A percentile compares a stretch with the other conserved stretches of the same genome.
Conservation (phyloP, 2,888 invertebrate species). For the Cotesia congregata region DNA sequence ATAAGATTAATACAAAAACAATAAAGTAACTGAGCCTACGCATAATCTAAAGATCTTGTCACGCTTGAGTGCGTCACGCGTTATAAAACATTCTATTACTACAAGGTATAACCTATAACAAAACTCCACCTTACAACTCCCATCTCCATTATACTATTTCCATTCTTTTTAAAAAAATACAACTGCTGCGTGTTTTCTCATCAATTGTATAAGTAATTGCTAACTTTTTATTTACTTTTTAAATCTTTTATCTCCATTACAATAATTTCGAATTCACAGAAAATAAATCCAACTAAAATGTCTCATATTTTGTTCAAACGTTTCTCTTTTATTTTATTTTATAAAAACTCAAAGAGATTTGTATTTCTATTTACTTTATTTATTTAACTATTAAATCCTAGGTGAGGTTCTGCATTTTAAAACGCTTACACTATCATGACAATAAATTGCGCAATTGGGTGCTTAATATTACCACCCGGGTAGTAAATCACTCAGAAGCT, state of each 20-base stretch:
- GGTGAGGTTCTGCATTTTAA: background rate
- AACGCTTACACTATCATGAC: constrained; percentile 15
- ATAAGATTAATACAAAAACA: background rate
- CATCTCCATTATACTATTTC: background rate
- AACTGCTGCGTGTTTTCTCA: background rate
- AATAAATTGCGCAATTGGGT: constrained; percentile 40
- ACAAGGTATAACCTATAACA: background rate
- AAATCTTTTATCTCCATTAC: background rate
- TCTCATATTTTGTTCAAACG: background rate
- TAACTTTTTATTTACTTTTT: background rate
- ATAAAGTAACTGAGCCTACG: background rate
- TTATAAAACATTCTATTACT: background rate
- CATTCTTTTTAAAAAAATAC: background rate
- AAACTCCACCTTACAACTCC: background rate
- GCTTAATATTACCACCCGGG: constrained; percentile 35
- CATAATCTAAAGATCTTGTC: background rate
- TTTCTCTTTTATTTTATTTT: background rate
- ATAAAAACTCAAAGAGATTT: background rate
- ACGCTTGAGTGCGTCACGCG: background rate
- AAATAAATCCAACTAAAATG: background rate
- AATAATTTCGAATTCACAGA: background rate
- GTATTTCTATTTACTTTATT: background rate
- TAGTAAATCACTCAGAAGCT: constrained; percentile 16
- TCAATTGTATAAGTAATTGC: constrained; percentile 2
- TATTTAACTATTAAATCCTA: background rate